Base-by-base conservation (phyloP, 2,113 vertebrate species). In the Odocoileus hemionus region DNA sequence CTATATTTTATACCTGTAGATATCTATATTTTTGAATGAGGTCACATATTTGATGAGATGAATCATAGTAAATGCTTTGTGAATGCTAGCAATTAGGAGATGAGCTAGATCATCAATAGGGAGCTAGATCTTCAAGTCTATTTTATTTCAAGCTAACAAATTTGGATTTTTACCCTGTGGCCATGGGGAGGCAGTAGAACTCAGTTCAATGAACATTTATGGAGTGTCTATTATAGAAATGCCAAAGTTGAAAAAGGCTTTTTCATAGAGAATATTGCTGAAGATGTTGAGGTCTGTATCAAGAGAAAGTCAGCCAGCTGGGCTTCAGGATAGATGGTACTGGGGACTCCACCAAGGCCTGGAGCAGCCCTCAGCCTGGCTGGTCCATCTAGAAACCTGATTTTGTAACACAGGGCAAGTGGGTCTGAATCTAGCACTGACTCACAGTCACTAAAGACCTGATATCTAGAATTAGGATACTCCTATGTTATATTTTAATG, bases 161-260 rank as follows among this genome's bases (percentile, higher is more conserved):
- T 92, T 47, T 89, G 55, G 25, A 17, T 70, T 91, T 70, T 96
- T 55, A 90, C n/a, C 12, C 10, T 90, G 82, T 85, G 95, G 58
- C 95, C 86, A 93, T 21, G 30, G 54, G 84, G 96, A 97, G 89
- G 97, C 95, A 95, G 88, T 80, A 96, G 74, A 97, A 94, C 64
- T 92, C 79, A 83, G 15, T 33, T 83, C 70, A 94, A 0, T 67
- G 60, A 92, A 39, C 21, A 26, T 6, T 16, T 45, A 70, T 0
- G 2, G 64, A 25, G 4, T 17, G 13, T 54, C 54, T 92, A 30
- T 30, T 64, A 4, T 13, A 61, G 78, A 67, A 84, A 93, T 3
- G 50, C 55, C 28, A 10, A 39, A 13, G 2, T 50, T 78, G 26
- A 76, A 74, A 70, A 96, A 58, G 58, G 8, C n/a, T 19, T 61